Evolutionary conservation across 2,113 vertebrate genomes (phyloP), one percentile per base, ranked within the genome.

Genomic region (Poeciliopsis turrubarensis): DNA sequence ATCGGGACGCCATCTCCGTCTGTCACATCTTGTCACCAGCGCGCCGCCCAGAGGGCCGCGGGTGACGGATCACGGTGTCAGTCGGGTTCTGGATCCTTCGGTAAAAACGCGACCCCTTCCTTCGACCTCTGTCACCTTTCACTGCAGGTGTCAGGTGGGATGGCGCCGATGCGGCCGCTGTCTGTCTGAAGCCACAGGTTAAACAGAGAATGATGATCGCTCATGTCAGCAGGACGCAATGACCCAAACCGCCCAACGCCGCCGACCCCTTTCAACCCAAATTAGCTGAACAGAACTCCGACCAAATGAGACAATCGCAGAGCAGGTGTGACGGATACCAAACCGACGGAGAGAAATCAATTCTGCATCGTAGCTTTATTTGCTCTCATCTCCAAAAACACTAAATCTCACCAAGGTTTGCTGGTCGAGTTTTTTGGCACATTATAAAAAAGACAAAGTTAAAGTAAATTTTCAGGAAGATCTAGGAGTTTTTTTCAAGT

Each of bases 261-360:
- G 31, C 54, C 63, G 30, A 31, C 60, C 1, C 4, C 22, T 64
- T 39, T 74, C 79, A 60, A 60, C 51, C 2, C 41, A 2, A 47
- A 87, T 81, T 81, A 78, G 64, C 44, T 65, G 9, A 10, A 19
- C 19, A 57, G 68, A 78, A 61, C 73, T 70, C 63, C 10, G 1
- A 44, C 69, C 66, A 64, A 86, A 86, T 85, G 77, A 90, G 82
- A 87, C 79, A 80, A 89, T 87, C 83, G 83, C 68, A 60, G 68
- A 69, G 72, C 90, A 89, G 90, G 87, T 90, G 91, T 54, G 64
- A 79, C 73, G 1, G 63, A 86, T 32, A 80, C 73, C 1, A 81
- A 86, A 90, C 89, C 82, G 78, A 90, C 70, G 68, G 68, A 86
- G 77, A 86, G 81, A 87, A 89, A 90, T 80, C 82, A 89, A 85